Base-by-base conservation (phyloP, 2,888 invertebrate genomes). In the Drosophila antonietae region DNA sequence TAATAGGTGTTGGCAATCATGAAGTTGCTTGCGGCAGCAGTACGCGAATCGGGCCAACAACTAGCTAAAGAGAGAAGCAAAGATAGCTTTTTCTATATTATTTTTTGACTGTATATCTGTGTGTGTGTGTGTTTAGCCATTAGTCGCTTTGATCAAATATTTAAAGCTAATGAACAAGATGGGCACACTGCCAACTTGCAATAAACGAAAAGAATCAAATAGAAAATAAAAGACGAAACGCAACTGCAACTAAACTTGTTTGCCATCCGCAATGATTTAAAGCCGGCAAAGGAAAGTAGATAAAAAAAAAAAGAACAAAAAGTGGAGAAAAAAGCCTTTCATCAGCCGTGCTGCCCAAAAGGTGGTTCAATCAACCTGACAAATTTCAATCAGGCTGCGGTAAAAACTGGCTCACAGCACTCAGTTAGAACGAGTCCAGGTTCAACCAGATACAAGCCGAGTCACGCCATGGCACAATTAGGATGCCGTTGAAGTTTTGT, bases 111-210 rank as follows among this genome's bases (percentile, higher is more conserved):
- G 14, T 46, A 0, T 23, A 10, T 46, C 8, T 72, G 28, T 49
- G 18, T 60, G 56, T 53, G 44, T 68, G 67, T 78, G 44, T 76
- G 63, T 28, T 62, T 73, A 63, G 66, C 77, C 82, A 83, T 82
- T 82, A 88, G 88, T 78, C 72, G 78, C 85, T 88, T 88, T 84
- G 88, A 84, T 84, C 80, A 88, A 84, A 84, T 84, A 85, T 84
- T 84, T 87, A 84, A 87, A 84, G 83, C 81, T 87, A 83, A 84
- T 87, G 88, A 84, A 84, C 71, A 80, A 68, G 65, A 70, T 77
- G 75, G 78, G 77, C 68, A 49, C 53, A 55, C 44, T 64, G 78
- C 73, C 75, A 81, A 78, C 55, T 61, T 47, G 37, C 41, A 67
- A 67, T 80, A 68, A 57, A 75, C 58, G 71, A 79, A 67, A 64